Conservation (phyloP, 2,797 vertebrate genomes). For the Centroberyx gerrardi region DNA sequence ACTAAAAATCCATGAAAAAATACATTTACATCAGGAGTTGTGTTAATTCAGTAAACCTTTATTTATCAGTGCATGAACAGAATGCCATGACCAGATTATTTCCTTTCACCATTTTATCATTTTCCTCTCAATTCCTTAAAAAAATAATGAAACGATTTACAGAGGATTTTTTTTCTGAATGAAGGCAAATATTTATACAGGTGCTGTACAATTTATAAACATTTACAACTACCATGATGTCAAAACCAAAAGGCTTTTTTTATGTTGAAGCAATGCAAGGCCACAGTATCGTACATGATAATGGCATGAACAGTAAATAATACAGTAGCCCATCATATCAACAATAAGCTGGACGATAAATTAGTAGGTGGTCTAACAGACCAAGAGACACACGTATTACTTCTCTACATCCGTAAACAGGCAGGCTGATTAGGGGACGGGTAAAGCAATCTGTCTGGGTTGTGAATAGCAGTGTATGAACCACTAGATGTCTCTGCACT, state of each 20-base stretch:
- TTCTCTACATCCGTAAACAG: constrained; percentile 43
- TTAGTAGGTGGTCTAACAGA: constrained; percentile 59
- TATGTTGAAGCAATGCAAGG: constrained; percentile 92
- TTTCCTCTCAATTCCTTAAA: constrained; percentile 93
- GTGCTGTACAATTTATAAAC: constrained; percentile 99
- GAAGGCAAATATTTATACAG: constrained; percentile 96
- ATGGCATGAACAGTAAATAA: constrained; percentile 77
- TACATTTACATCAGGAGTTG: neutral
- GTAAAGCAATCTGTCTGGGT: constrained; percentile 20
- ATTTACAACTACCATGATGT: constrained; percentile 96
- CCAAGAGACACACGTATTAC: constrained; percentile 34
- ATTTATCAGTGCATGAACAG: constrained; percentile 89
- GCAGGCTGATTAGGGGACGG: constrained; percentile 26
- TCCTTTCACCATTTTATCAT: constrained; percentile 80
- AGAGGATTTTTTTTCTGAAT: constrained; percentile 86
- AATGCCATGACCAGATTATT: constrained; percentile 84
- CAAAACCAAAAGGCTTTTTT: constrained; percentile 81
- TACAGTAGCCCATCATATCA: constrained; percentile 79
- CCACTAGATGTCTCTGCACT: constrained; percentile 75
- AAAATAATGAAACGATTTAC: constrained; percentile 99
- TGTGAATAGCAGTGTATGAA: constrained; percentile 38
- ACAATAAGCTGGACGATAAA: constrained; percentile 68
- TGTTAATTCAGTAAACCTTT: constrained; percentile 85
- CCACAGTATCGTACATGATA: constrained; percentile 87
- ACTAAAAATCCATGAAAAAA: neutral